phyloP scores from a whole-genome alignment of 2,797 vertebrate genomes.

The Meriones psammophilus region DNA sequence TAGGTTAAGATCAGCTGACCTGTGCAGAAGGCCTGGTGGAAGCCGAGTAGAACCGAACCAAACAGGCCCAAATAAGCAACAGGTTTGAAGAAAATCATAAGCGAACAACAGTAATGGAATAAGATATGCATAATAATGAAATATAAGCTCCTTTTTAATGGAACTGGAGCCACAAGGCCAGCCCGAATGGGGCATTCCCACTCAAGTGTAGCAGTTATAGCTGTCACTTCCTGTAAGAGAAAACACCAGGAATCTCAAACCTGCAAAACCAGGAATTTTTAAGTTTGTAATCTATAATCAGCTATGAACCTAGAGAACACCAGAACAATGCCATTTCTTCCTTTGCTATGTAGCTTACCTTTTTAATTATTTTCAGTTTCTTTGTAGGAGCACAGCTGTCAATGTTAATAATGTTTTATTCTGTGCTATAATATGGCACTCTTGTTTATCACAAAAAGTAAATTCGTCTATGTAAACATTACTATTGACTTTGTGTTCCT shows the following conservation, averaged over 20 bases:
- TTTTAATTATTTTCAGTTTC: slow-evolving; percentile 76
- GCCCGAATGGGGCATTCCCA: not conserved
- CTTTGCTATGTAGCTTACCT: slow-evolving; percentile 51
- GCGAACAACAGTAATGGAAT: not conserved
- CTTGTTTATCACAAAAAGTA: slow-evolving; percentile 50
- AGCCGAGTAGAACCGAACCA: not conserved
- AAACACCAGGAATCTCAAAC: not conserved
- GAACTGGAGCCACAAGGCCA: not conserved
- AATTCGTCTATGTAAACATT: slow-evolving; percentile 46
- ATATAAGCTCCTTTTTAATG: not conserved
- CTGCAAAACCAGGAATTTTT: not conserved
- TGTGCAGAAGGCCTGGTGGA: not conserved
- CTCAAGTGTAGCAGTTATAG: not conserved
- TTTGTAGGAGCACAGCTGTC: slow-evolving; percentile 64
- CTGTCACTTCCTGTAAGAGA: not conserved
- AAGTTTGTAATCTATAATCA: slow-evolving; percentile 26
- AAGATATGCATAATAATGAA: not conserved
- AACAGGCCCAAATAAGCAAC: not conserved
- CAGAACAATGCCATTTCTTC: not conserved
- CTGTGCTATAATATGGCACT: slow-evolving; percentile 51
- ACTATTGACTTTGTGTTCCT: not conserved
- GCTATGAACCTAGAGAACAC: not conserved
- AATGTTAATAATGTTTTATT: slow-evolving; percentile 67
- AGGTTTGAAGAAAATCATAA: slow-evolving; percentile 12
- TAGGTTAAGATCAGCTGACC: not conserved